Evolutionary conservation across 2,797 vertebrate species (phyloP).

Genomic region (Malurus splendens): DNA sequence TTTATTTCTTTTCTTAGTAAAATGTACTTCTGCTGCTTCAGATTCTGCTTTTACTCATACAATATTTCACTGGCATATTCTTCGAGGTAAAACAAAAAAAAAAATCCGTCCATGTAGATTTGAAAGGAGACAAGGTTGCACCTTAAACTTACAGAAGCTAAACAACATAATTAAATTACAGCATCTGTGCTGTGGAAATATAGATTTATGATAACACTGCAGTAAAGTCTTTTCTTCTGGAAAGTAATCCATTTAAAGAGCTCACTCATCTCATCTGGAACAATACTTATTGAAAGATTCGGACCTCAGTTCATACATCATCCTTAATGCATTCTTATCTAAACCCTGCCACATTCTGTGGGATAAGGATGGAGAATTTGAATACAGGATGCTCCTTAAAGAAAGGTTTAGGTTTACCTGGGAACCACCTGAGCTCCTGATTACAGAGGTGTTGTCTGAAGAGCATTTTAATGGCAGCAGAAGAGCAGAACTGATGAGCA

Average conservation of each 20-base stretch:
- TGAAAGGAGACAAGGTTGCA: neutral
- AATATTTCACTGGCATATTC: neutral
- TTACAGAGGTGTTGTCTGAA: neutral
- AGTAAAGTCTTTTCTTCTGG: slow-evolving; percentile 10
- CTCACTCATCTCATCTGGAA: slow-evolving; percentile 23
- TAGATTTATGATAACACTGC: slow-evolving; percentile 10
- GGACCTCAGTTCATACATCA: slow-evolving; percentile 1
- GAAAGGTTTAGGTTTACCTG: neutral
- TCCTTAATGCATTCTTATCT: slow-evolving; percentile 9
- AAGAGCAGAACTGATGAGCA: neutral
- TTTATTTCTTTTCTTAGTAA: neutral
- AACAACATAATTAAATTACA: slow-evolving; percentile 21
- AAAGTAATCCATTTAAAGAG: slow-evolving; percentile 10
- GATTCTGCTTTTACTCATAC: neutral
- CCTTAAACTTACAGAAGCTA: neutral
- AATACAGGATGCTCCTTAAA: neutral
- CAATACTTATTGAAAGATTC: neutral
- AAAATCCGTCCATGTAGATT: neutral
- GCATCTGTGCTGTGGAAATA: neutral
- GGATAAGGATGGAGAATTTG: neutral
- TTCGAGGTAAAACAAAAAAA: neutral
- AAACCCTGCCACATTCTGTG: neutral
- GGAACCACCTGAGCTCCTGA: neutral
- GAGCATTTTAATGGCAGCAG: neutral
- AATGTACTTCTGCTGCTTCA: neutral